Evolutionary conservation across 35 echinoderm and acorn worm species (phyloP), one percentile per base, ranked within the genome.

Genomic region (Diadema setosum): DNA sequence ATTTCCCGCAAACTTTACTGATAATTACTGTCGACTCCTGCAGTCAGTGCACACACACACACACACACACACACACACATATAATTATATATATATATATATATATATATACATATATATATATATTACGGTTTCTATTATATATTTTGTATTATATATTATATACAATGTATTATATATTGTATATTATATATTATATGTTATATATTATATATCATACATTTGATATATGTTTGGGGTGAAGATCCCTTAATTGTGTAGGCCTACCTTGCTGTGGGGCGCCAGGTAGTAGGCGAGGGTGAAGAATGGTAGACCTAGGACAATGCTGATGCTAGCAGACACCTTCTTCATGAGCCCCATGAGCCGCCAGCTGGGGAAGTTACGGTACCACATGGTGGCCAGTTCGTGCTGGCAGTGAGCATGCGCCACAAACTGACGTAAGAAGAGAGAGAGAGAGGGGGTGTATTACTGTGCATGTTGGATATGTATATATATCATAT

Each of bases 381-480:
- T 87, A 20, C 90, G 69, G 60, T 99, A 99, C 96, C 96, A 99
- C 26, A 99, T 84, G 0, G 96, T 99, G 15, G 96, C 92, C n/a
- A 99, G 73, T 35, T 95, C 89, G 67, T 99, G 96, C 63, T 99
- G 96, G 33, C 93, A 95, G 27, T 99, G 89, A 30, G 96, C 87
- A 87, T 99, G 96, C 1, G 96, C 89, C 3, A 99, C 96, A 75
- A 99, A 99, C 96, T 99, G 67, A 42, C 21, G 31, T 34, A 5
- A 31, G 20, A 25, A 36, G 12, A 24, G 5, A 36, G 0, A 5
- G 32, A 36, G 32, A 14, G 32, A 20, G 31, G 40, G 17, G 7
- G 21, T 21, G 52, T 57, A 12, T 57, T 21, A 57, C 12, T 21
- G 21, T 21, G 21, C 12, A 14, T 12, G 21, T 21, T 14, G 12